Conservation (phyloP, 2,113 vertebrate species). For the Myiozetetes cayanensis region DNA sequence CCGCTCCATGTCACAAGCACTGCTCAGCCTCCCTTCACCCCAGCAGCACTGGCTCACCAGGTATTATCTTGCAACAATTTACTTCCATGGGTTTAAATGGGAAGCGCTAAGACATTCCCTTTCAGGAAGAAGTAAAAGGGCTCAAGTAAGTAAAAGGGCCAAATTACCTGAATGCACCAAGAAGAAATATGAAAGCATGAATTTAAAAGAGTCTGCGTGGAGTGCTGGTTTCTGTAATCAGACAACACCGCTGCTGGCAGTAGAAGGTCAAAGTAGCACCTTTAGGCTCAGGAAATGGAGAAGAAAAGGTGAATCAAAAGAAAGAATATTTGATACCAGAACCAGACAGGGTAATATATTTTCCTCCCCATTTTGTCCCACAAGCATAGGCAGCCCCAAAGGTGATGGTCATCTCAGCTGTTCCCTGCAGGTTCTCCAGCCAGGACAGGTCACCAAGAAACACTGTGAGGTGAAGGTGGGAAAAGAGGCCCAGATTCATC, state of each 20-base stretch:
- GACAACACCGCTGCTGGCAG: fast-evolving
- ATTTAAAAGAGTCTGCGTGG: background rate
- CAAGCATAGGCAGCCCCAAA: background rate
- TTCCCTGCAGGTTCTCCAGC: background rate
- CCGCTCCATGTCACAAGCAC: background rate
- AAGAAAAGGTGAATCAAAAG: background rate
- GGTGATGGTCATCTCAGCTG: background rate
- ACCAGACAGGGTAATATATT: background rate
- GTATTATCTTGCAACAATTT: background rate
- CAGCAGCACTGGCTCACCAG: background rate
- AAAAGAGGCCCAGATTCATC: background rate
- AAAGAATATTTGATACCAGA: background rate
- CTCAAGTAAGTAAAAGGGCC: slow-evolving; percentile 6
- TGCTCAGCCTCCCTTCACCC: background rate
- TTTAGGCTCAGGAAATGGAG: background rate
- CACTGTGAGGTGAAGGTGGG: fast-evolving
- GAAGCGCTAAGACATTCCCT: background rate
- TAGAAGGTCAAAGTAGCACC: background rate
- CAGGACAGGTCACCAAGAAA: background rate
- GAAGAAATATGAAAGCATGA: background rate
- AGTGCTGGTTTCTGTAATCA: background rate
- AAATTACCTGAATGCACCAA: background rate
- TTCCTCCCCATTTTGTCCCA: background rate
- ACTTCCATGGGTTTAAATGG: background rate
- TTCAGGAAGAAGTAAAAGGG: background rate